phyloP scores from a whole-genome alignment of 2,113 vertebrate species.

The Pachycephala philippinensis region DNA sequence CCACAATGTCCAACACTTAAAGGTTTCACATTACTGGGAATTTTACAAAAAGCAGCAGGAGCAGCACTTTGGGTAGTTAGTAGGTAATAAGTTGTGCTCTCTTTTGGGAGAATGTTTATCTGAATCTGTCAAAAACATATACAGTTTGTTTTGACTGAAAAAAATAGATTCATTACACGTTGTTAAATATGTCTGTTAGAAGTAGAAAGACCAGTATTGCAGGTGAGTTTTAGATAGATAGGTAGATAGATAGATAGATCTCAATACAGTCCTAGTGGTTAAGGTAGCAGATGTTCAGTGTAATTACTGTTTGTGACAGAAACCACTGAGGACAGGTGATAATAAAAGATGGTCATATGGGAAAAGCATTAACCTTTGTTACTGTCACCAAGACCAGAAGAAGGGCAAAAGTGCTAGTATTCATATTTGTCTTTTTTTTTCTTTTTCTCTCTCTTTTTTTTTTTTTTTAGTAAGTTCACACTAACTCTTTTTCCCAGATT shows the following conservation, averaged over 20 bases:
- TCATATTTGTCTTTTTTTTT: not conserved
- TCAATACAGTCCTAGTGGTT: not conserved
- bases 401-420: not conserved
- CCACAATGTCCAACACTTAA: accelerated
- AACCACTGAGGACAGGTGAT: not conserved
- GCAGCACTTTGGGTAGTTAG: not conserved
- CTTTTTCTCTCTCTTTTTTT: too few species aligned
- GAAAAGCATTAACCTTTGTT: not conserved
- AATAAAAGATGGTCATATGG: not conserved
- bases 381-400: not conserved
- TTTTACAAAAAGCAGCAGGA: not conserved
- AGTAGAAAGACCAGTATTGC: not conserved
- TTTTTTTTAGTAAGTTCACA: not conserved
- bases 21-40: not conserved
- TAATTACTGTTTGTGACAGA: not conserved
- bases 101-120: not conserved
- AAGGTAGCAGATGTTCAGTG: not conserved
- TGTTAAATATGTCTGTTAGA: not conserved
- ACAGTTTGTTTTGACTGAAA: not conserved
- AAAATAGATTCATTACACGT: not conserved
- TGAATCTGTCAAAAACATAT: not conserved
- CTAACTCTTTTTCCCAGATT: not conserved
- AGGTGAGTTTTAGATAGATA: not conserved
- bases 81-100: not conserved
- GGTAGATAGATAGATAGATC: not conserved